A percentile compares a stretch with the other conserved stretches of the same genome.
phyloP scores from a whole-genome alignment of 2,888 invertebrate species.

The Microctonus hyperodae region DNA sequence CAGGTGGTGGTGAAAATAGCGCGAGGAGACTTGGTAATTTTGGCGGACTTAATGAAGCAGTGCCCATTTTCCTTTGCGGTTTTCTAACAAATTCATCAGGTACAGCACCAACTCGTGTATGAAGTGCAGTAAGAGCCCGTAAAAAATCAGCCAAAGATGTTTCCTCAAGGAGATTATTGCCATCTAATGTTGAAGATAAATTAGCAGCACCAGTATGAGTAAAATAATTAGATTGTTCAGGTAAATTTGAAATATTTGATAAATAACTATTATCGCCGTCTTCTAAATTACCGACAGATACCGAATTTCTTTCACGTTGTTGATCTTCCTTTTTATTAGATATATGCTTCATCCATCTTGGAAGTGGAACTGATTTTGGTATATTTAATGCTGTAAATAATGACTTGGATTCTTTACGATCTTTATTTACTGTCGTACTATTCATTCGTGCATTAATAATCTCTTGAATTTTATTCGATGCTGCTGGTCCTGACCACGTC shows the following conservation, averaged over 20 bases:
- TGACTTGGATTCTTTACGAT: slow-evolving; percentile 45
- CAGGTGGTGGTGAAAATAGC: slow-evolving; percentile 61
- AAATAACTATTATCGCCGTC: slow-evolving; percentile 29
- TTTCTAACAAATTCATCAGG: slow-evolving; percentile 52
- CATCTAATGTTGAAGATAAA: slow-evolving; percentile 56
- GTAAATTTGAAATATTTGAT: slow-evolving; percentile 18
- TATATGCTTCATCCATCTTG: slow-evolving; percentile 51
- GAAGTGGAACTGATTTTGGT: slow-evolving; percentile 51
- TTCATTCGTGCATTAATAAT: slow-evolving; percentile 54
- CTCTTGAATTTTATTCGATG: slow-evolving; percentile 69
- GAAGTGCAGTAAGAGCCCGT: slow-evolving; percentile 77
- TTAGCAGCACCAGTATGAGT: slow-evolving; percentile 51
- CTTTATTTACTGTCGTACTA: slow-evolving; percentile 27
- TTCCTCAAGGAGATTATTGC: slow-evolving; percentile 76
- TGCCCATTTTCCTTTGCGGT: slow-evolving; percentile 67
- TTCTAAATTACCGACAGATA: slow-evolving; percentile 46
- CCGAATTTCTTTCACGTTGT: slow-evolving; percentile 34
- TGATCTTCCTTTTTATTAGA: slow-evolving; percentile 40
- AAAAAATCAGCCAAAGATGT: slow-evolving; percentile 85
- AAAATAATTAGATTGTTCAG: slow-evolving; percentile 52
- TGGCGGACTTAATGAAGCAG: slow-evolving; percentile 65
- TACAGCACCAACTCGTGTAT: slow-evolving; percentile 63
- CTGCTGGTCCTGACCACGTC: slow-evolving; percentile 76
- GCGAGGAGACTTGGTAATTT: slow-evolving; percentile 64
- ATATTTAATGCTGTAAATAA: slow-evolving; percentile 52